Percentiles rank a stretch among this genome's conserved stretches.
Conservation (phyloP, 2,797 vertebrate genomes). For the Acanthornis magna region DNA sequence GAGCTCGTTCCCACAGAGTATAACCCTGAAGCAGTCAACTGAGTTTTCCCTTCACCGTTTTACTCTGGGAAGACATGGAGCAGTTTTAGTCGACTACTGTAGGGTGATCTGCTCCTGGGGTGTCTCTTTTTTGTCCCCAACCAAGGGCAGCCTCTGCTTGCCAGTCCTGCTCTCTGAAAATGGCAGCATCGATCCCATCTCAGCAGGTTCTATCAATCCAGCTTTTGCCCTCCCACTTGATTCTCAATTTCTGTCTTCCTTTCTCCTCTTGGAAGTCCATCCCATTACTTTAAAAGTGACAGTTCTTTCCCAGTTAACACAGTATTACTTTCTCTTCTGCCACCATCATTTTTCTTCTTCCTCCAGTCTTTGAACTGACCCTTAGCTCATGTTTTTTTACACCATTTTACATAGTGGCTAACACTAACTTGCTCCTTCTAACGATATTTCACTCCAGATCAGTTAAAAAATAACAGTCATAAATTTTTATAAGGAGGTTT, state of each 20-base stretch:
- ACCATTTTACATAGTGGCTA: neutral
- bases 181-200: neutral
- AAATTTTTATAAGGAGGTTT: neutral
- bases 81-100: neutral
- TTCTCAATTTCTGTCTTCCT: neutral
- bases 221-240: neutral
- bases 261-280: neutral
- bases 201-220: neutral
- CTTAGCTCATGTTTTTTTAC: neutral
- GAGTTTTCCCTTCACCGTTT: neutral
- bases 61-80: neutral
- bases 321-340: neutral
- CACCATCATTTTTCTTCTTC: neutral
- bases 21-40: neutral
- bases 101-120: no score
- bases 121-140: neutral
- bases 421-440: neutral
- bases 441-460: neutral
- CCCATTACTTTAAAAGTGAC: neutral
- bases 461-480: neutral
- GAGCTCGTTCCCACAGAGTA: neutral
- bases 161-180: neutral
- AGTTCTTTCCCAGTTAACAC: neutral
- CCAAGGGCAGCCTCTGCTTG: accelerated
- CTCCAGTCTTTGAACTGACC: neutral